These are phyloP conservation scores for Drosophila rellima DNA, from an alignment of 2,888 invertebrate genomes.

Conservation along the genomic window DNA sequence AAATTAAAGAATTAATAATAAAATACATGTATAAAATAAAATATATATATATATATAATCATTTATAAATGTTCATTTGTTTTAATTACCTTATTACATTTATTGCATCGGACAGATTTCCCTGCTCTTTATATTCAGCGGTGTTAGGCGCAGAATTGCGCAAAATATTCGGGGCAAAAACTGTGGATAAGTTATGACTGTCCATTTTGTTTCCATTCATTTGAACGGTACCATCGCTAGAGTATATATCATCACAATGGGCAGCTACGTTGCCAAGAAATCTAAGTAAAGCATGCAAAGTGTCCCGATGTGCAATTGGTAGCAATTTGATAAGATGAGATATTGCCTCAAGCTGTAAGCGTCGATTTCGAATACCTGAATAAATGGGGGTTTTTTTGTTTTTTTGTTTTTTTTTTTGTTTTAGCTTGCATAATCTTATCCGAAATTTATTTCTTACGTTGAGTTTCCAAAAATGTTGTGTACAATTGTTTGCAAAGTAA, in stretches of 20 bases:
- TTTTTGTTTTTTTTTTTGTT: background rate
- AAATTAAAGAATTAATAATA: too few relatives aligned
- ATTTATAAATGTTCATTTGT: background rate
- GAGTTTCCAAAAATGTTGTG: conserved; percentile 95
- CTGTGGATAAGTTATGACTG: conserved; percentile 95
- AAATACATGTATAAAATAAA: too few relatives aligned
- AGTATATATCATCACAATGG: conserved; percentile 77
- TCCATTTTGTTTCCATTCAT: conserved; percentile 96
- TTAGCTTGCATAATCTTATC: background rate
- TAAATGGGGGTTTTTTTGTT: background rate
- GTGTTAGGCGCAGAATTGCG: conserved; percentile 86
- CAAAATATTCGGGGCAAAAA: conserved; percentile 97
- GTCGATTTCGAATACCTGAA: conserved; percentile 92
- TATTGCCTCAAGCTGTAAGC: conserved; percentile 93
- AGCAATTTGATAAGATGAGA: conserved; percentile 94
- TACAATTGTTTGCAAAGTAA: conserved; percentile 95
- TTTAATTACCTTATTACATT: conserved; percentile 90
- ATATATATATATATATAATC: too few relatives aligned
- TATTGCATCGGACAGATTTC: conserved; percentile 93
- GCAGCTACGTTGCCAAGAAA: conserved; percentile 89
- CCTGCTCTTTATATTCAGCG: conserved; percentile 73
- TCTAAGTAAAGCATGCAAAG: conserved; percentile 90
- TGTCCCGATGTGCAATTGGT: conserved; percentile 95
- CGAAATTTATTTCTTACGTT: conserved; percentile 89
- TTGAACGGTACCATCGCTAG: conserved; percentile 71